These are phyloP conservation scores for Lerema accius DNA, from an alignment of 1,140 invertebrate genomes.

Conservation along the genomic window DNA sequence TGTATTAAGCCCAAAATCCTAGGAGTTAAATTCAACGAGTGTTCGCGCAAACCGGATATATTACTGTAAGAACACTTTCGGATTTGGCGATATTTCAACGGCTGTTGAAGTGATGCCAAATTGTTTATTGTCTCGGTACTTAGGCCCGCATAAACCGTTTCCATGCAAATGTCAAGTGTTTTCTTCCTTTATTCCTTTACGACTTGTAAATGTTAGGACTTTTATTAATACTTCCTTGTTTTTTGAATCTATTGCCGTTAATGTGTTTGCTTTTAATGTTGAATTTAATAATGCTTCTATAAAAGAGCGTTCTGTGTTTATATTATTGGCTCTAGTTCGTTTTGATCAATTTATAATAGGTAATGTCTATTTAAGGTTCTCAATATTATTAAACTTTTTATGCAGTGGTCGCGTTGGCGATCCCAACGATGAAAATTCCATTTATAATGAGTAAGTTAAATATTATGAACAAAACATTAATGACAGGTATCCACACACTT, in stretches of 20 bases:
- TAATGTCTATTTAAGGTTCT: too few species aligned
- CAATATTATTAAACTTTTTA: too few species aligned
- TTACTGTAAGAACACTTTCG: constrained; percentile 23
- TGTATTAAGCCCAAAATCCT: constrained; percentile 1
- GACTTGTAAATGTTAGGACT: not conserved
- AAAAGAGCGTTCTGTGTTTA: not conserved
- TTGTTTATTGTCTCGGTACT: constrained; percentile 28
- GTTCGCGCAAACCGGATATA: constrained; percentile 16
- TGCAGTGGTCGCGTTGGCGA: too few species aligned
- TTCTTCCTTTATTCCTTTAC: constrained; percentile 5
- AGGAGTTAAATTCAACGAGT: not conserved
- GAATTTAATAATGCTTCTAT: not conserved
- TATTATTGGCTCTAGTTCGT: not conserved
- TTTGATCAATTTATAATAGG: not conserved
- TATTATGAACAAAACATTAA: not conserved
- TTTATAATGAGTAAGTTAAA: too few species aligned
- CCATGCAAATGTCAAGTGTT: constrained; percentile 10
- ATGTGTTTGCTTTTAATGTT: not conserved
- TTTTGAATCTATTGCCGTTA: not conserved
- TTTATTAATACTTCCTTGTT: constrained; percentile 4
- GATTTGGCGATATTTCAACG: constrained; percentile 31
- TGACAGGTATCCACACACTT: not conserved
- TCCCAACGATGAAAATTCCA: too few species aligned
- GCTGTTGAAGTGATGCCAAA: constrained; percentile 28
- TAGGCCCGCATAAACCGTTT: constrained; percentile 9